Evolutionary conservation across 2,797 vertebrate species (phyloP).

Genomic region (Falco concolor): DNA sequence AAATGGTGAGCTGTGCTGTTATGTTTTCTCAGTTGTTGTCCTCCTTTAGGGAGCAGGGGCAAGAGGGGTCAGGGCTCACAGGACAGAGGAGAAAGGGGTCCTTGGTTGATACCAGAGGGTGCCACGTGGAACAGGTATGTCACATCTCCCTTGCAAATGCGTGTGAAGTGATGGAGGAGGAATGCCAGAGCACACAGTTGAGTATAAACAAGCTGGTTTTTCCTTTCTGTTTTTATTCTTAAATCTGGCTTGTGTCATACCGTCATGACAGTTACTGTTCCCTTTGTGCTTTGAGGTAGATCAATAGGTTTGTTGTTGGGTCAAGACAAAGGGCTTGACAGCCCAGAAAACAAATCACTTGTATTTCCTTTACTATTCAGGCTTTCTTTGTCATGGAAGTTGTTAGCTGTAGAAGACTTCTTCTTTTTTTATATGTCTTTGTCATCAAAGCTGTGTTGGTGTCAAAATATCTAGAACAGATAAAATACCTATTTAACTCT

Average conservation of each 20-base stretch:
- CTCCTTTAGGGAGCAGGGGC: background rate
- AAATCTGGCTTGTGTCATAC: background rate
- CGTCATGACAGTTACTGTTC: background rate
- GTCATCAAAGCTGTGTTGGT: background rate
- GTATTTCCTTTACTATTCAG: background rate
- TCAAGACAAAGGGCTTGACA: slow-evolving; percentile 56
- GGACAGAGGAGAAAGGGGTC: accelerated
- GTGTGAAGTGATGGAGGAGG: background rate
- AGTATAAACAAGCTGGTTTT: background rate
- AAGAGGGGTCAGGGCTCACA: accelerated
- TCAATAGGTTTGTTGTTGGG: slow-evolving; percentile 16
- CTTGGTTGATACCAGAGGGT: background rate
- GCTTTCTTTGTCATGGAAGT: background rate
- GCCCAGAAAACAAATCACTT: slow-evolving; percentile 43
- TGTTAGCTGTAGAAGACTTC: background rate
- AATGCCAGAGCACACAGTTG: background rate
- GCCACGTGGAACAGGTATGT: background rate
- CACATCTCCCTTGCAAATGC: accelerated
- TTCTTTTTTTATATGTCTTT: background rate
- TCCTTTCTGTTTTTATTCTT: background rate
- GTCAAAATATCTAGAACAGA: slow-evolving; percentile 44
- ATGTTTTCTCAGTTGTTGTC: accelerated
- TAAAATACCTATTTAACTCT: slow-evolving; percentile 10
- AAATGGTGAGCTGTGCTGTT: background rate
- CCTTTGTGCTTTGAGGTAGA: slow-evolving; percentile 24